Base-by-base conservation (phyloP, 2,113 vertebrate genomes). In the Barbus barbus region DNA sequence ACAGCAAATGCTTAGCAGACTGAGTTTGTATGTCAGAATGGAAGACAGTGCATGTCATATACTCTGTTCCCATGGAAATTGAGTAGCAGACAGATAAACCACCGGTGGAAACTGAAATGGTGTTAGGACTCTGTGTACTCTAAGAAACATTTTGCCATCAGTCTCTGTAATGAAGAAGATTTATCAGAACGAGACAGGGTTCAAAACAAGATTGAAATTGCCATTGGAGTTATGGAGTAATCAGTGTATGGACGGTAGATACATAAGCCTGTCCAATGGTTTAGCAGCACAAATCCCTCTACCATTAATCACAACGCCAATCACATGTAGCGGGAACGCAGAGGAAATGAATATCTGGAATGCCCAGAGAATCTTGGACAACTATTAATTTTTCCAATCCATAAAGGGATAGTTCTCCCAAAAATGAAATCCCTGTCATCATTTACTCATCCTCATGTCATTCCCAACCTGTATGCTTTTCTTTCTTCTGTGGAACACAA, bases 151-250 rank as follows among this genome's bases (percentile, higher is more conserved):
- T 38, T 13, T 73, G 85, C 51, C 58, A 74, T 67, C 28, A 24
- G 65, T 24, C 69, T 86, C 9, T 79, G 56, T 83, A 79, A 79
- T 78, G 69, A 82, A 56, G 69, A 82, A 56, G 88, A 87, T 85
- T 69, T 77, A 18, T 53, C 26, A 20, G 67, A 74, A 80, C 26
- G 24, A 79, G 79, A 65, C 67, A 8, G 8, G 61, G 33, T 72
- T 56, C 60, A n/a, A 78, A 36, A 6, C 65, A 4, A 44, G 78
- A 80, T 72, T 81, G 26, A 46, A 78, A 74, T 51, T 53, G 58
- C 65, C 65, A 18, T 28, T 83, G 41, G 33, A 63, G 24, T 71
- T 82, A 44, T 28, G 24, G 77, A 44, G 33, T 44, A 61, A 78
- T 60, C 76, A 60, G n/a, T 5, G 56, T 26, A 79, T 80, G 24